Evolutionary conservation across 2,113 vertebrate genomes (phyloP).

Genomic region (Chaetodon trifascialis): DNA sequence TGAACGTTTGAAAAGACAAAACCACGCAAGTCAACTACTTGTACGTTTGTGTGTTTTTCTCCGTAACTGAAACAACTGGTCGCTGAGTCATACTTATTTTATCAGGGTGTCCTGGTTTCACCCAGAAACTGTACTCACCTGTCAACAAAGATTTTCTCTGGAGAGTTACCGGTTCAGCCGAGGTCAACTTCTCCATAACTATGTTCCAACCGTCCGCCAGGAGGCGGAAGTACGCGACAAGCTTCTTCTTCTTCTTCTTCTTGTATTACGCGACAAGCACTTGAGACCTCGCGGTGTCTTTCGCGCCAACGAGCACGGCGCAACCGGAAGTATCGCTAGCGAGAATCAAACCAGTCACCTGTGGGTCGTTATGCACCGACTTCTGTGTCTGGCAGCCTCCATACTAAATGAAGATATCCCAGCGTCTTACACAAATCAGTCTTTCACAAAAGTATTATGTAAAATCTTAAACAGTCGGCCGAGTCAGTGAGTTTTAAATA

Average conservation of each 20-base stretch:
- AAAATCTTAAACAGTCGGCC: neutral
- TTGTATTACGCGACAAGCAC: too few species aligned
- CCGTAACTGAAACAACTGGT: neutral
- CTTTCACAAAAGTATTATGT: neutral
- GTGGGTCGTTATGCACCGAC: neutral
- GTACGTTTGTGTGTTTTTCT: neutral
- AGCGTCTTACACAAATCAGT: neutral
- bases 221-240: too few species aligned
- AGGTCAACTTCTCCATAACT: too few species aligned
- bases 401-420: neutral
- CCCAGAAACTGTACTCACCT: neutral
- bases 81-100: too few species aligned
- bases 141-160: too few species aligned
- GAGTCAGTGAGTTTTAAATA: neutral
- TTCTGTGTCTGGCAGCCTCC: neutral
- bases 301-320: neutral
- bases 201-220: too few species aligned
- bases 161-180: too few species aligned
- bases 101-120: neutral
- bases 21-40: neutral
- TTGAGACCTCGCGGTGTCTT: neutral
- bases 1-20: neutral
- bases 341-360: neutral
- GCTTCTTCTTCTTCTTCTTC: too few species aligned
- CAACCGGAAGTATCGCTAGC: neutral